phyloP scores from a whole-genome alignment of 2,888 invertebrate species.

The Saturnia pavonia region DNA sequence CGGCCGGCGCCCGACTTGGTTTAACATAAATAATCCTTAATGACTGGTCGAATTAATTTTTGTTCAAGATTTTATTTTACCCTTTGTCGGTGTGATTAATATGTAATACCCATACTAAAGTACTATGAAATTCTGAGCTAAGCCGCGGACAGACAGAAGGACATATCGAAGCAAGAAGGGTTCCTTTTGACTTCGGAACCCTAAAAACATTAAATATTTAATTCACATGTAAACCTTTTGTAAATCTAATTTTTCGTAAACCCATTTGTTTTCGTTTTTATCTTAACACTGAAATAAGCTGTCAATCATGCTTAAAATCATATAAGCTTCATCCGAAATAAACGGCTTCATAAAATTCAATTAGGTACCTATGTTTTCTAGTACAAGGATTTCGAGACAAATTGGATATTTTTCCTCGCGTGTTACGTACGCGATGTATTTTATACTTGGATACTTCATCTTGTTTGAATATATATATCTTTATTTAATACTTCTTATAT shows the following conservation, averaged over 20 bases:
- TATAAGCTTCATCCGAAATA: slow-evolving; percentile 4
- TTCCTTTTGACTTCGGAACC: too few species aligned
- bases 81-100: too few species aligned
- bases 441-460: neutral
- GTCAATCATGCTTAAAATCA: neutral
- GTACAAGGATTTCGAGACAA: neutral
- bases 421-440: neutral
- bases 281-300: neutral
- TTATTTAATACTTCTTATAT: neutral
- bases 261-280: neutral
- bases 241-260: neutral
- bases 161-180: too few species aligned
- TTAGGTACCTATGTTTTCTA: neutral
- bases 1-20: too few species aligned
- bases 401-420: neutral
- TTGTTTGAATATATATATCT: neutral
- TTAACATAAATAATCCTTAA: too few species aligned
- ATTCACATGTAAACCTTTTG: neutral
- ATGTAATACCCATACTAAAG: too few species aligned
- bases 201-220: too few species aligned
- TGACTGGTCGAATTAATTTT: too few species aligned
- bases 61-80: too few species aligned
- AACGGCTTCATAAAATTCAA: neutral
- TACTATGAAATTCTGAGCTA: too few species aligned
- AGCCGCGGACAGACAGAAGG: too few species aligned